Evolutionary conservation across 2,888 invertebrate genomes (phyloP), one percentile per base, ranked within the genome.

Genomic region (Acronicta leporina): DNA sequence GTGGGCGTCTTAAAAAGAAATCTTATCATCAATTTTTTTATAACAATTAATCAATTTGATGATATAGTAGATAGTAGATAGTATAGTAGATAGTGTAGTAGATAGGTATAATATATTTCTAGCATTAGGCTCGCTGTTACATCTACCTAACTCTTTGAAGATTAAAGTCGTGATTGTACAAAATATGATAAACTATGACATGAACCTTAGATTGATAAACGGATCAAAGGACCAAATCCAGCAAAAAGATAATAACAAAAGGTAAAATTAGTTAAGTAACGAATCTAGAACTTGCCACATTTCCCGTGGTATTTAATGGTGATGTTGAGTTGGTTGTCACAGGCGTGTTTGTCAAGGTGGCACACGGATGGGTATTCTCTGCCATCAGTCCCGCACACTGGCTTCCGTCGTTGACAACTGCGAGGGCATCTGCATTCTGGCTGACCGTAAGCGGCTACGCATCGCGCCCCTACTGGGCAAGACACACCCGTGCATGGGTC

Each of bases 301-400:
- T 97, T 97, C 46, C 98, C 98, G 63, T 96, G 95, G 82, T 97
- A 98, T 81, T 97, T 97, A 74, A 98, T 95, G 20, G 96, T 96
- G 75, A 98, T 96, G 84, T 97, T 97, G 65, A 96, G 94, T 72
- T 96, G 96, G 77, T 95, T 95, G 67, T 96, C 95, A 88, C 98
- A 99, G 3, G 98, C 96, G 42, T 96, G 96, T 78, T 96, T 95
- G 82, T 97, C 96, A 95, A 98, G 97, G 87, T 97, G 97, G 84
- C 98, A 98, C 41, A 97, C 96, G 83, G 98, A 98, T 40, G 97
- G 96, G 90, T 98, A 98, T 68, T 98, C 96, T 79, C 96, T 96
- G 7, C 98, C 97, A 87, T 98, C 98, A 14, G 97, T 97, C 25
- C 98, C 98, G 83, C 98, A 98, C 9, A 97, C 97, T 5, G 98